Base-by-base conservation (phyloP, 2,113 vertebrate species). In the Gorsachius goisagi region DNA sequence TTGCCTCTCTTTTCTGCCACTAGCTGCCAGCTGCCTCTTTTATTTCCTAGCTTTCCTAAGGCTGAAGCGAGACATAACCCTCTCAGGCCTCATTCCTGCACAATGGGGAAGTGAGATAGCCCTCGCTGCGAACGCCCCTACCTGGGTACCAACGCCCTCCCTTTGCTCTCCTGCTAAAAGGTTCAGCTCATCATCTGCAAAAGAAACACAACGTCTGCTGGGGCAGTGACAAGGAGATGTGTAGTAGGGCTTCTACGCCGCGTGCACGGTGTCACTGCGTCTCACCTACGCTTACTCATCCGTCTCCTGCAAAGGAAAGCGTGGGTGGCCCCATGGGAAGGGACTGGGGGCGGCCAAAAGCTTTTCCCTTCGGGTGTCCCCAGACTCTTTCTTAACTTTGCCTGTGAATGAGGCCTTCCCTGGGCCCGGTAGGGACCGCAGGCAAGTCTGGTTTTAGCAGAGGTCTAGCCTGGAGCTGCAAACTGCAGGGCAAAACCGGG, bases 261-360 rank as follows among this genome's bases (percentile, higher is more conserved):
- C 1, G 1, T 56, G 9, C 28, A 62, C 4, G 0, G 20, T 20
- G 72, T 39, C 39, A 20, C 9, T 0, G 0, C 5, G 2, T 41
- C 58, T 63, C 96, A 35, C 79, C 78, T n/a, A 15, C 0, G 0
- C 52, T 68, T 5, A 14, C 79, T 68, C 53, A 23, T 3, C 33
- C 1, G 3, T 28, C 21, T 89, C 33, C 45, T 50, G 82, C 7
- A 3, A 19, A 45, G 69, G 15, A 27, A 37, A 63, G 6, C 0
- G 0, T 27, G 56, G 69, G 41, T 53, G 60, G 37, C 41, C 71
- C 82, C 62, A 1, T 0, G 10, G 28, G 39, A 71, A 32, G 17
- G 16, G 28, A 11, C 12, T 13, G 9, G 18, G 22, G 52, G 28
- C 0, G 0, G 28, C 20, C 62, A 39, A 76, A 67, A 93, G 6